phyloP scores from a whole-genome alignment of 2,888 invertebrate genomes.

The Catonia carolina region DNA sequence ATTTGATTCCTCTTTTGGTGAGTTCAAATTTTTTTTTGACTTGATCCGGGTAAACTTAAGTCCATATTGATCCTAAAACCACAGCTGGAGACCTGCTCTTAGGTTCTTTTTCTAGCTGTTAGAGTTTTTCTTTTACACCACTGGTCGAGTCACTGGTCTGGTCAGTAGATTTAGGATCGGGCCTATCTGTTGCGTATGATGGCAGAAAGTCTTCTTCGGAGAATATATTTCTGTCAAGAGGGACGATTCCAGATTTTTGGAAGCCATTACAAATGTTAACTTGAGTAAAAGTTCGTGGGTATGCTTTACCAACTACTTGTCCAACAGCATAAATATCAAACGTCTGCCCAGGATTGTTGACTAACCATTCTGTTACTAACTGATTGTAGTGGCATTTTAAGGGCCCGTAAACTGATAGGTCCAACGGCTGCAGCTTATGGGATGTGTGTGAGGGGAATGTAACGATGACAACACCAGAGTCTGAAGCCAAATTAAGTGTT shows the following conservation, averaged over 20 bases:
- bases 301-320: not conserved
- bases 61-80: too few species aligned
- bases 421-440: too few species aligned
- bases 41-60: too few species aligned
- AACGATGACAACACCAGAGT: not conserved
- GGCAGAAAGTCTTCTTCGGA: slow-evolving; percentile 13
- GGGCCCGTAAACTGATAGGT: not conserved
- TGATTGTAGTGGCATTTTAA: not conserved
- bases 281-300: not conserved
- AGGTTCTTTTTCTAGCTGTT: too few species aligned
- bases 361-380: slow-evolving; percentile 24
- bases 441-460: not conserved
- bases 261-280: slow-evolving; percentile 1
- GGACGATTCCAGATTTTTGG: not conserved
- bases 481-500: not conserved
- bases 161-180: not conserved
- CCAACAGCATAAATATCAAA: not conserved
- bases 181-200: slow-evolving; percentile 8
- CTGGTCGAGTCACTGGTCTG: too few species aligned
- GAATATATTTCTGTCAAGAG: slow-evolving; percentile 1
- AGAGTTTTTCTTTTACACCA: too few species aligned
- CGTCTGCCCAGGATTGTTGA: slow-evolving; percentile 25
- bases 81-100: too few species aligned
- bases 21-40: too few species aligned
- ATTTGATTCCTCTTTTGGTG: too few species aligned